phyloP scores from a whole-genome alignment of 1,140 invertebrate genomes.

The Homarus americanus region DNA sequence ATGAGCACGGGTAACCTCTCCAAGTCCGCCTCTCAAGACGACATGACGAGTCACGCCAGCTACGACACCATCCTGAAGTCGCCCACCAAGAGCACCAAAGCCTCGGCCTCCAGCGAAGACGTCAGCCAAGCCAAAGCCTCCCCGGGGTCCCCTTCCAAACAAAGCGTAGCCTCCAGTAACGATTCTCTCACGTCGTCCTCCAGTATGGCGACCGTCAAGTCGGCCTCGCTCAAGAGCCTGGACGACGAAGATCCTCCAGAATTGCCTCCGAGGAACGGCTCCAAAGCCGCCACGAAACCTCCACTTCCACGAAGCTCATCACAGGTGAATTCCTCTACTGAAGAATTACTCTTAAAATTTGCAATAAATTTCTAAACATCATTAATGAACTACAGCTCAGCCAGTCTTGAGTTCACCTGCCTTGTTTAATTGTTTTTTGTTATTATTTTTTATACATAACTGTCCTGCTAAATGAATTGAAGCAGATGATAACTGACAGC shows the following conservation, averaged over 20 bases:
- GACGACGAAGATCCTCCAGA: constrained; percentile 78
- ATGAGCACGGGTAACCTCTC: constrained; percentile 67
- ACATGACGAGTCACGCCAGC: constrained; percentile 57
- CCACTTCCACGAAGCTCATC: constrained; percentile 85
- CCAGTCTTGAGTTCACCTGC: no score
- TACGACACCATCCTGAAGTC: constrained; percentile 44
- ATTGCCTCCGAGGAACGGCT: constrained; percentile 80
- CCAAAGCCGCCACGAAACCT: constrained; percentile 84
- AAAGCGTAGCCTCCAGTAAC: constrained; percentile 76
- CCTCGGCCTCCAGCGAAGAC: constrained; percentile 70
- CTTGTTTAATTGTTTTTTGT: no score
- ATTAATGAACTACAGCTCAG: no score
- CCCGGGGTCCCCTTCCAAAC: constrained; percentile 75
- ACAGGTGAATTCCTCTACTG: constrained; percentile 78
- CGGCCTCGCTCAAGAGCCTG: constrained; percentile 72
- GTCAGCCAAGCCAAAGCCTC: constrained; percentile 66
- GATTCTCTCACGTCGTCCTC: constrained; percentile 76
- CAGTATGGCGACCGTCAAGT: constrained; percentile 76
- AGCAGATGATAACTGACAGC: no score
- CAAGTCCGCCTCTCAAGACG: constrained; percentile 74
- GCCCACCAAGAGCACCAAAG: constrained; percentile 58
- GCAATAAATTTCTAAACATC: no score
- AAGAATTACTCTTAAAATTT: background rate
- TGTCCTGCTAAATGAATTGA: no score
- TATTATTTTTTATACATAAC: no score